Percentiles rank a stretch among this genome's conserved stretches.
Evolutionary conservation across 2,888 invertebrate genomes (phyloP).

Genomic region (Caenorhabditis doughertyi): DNA sequence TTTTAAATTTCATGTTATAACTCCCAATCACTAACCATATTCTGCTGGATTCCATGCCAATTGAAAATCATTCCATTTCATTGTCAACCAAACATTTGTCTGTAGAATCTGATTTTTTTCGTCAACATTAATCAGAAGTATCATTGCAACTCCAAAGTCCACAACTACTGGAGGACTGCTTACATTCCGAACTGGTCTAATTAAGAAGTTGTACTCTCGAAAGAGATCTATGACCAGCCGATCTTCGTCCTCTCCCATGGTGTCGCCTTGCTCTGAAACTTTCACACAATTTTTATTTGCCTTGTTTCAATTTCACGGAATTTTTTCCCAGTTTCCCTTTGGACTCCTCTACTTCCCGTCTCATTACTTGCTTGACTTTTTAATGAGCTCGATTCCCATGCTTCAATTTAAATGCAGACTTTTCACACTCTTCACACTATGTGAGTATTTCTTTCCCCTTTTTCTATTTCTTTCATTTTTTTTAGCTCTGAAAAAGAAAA

Average conservation of each 20-base stretch:
- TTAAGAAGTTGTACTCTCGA: conserved; percentile 84
- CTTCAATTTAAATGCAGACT: conserved; percentile 54
- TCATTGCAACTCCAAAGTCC: conserved; percentile 84
- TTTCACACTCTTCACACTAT: conserved; percentile 16
- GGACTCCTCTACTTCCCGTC: not conserved
- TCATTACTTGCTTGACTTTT: conserved; percentile 55
- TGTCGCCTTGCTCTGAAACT: conserved; percentile 60
- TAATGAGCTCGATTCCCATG: conserved; percentile 52
- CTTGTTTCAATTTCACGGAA: conserved; percentile 31
- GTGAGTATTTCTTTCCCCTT: conserved; percentile 1
- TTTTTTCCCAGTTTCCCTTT: not conserved
- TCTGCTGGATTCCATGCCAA: conserved; percentile 84
- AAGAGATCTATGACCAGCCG: conserved; percentile 84
- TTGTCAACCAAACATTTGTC: conserved; percentile 83
- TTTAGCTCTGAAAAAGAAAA: conserved; percentile 4
- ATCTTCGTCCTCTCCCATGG: conserved; percentile 83
- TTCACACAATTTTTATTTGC: conserved; percentile 31
- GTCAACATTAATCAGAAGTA: conserved; percentile 85
- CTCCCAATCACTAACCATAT: conserved; percentile 81
- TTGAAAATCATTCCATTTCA: conserved; percentile 83
- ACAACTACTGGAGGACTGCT: conserved; percentile 79
- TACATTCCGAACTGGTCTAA: conserved; percentile 84
- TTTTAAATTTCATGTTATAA: too few relatives aligned
- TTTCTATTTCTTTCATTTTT: conserved; percentile 2
- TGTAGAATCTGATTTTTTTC: conserved; percentile 83